Percentiles rank a stretch among this genome's conserved stretches.
Conservation (phyloP, 2,888 invertebrate genomes). For the Sycophila texana region DNA sequence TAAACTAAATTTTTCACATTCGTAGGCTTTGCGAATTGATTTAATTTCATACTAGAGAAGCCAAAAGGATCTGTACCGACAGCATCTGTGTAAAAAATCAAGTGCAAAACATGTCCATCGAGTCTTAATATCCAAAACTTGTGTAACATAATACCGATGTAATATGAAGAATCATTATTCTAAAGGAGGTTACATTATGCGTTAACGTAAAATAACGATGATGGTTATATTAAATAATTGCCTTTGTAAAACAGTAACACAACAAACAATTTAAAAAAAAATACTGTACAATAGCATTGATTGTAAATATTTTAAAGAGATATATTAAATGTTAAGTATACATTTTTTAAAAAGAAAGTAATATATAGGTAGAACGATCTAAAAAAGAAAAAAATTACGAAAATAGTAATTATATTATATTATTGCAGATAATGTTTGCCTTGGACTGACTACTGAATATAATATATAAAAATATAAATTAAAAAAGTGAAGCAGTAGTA, state of each 20-base stretch:
- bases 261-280: slow-evolving; percentile 65
- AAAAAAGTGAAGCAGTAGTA: slow-evolving; percentile 66
- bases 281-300: slow-evolving; percentile 73
- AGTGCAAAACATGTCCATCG: slow-evolving; percentile 47
- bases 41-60: slow-evolving; percentile 26
- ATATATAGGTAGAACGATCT: slow-evolving; percentile 73
- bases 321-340: slow-evolving; percentile 75
- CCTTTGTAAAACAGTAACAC: slow-evolving; percentile 73
- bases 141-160: slow-evolving; percentile 65
- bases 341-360: slow-evolving; percentile 75
- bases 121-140: slow-evolving; percentile 41
- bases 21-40: slow-evolving; percentile 41
- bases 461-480: slow-evolving; percentile 58
- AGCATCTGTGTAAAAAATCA: slow-evolving; percentile 36
- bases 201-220: slow-evolving; percentile 67
- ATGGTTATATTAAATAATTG: slow-evolving; percentile 74
- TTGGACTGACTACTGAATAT: slow-evolving; percentile 74
- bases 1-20: slow-evolving; percentile 30
- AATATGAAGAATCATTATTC: slow-evolving; percentile 66
- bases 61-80: slow-evolving; percentile 23
- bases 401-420: slow-evolving; percentile 72
- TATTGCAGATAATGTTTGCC: slow-evolving; percentile 75
- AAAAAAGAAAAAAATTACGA: slow-evolving; percentile 62
- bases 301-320: slow-evolving; percentile 72
- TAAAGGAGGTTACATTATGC: slow-evolving; percentile 67